These are phyloP conservation scores for Chymomyza procnemis DNA, from an alignment of 2,888 invertebrate species.

Conservation along the genomic window DNA sequence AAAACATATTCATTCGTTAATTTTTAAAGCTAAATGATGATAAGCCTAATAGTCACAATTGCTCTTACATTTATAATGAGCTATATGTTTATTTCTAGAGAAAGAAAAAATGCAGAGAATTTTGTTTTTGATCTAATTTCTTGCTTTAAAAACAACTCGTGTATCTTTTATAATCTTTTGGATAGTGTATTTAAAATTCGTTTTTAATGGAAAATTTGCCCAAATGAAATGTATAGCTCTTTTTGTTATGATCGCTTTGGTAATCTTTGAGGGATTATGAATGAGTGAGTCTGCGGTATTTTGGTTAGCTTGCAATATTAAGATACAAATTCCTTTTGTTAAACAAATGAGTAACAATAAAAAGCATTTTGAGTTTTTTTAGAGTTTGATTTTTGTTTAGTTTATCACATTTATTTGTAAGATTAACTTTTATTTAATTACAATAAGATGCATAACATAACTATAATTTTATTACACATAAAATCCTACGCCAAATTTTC, in stretches of 20 bases:
- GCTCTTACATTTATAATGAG: too few species aligned
- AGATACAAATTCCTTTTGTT: background rate
- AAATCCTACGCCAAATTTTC: slow-evolving; percentile 20
- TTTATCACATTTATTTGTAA: slow-evolving; percentile 64
- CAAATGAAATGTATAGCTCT: background rate
- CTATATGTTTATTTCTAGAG: too few species aligned
- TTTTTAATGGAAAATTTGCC: background rate
- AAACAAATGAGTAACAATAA: background rate
- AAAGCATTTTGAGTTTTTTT: background rate
- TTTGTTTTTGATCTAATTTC: too few species aligned
- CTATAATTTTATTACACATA: slow-evolving; percentile 10
- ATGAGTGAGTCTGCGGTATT: slow-evolving; percentile 29
- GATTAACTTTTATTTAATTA: slow-evolving; percentile 46
- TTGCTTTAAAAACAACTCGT: too few species aligned
- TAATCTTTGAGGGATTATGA: background rate
- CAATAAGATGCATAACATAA: slow-evolving; percentile 39
- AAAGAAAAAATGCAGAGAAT: too few species aligned
- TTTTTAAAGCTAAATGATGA: too few species aligned
- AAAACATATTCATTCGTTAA: too few species aligned
- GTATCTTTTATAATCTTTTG: too few species aligned
- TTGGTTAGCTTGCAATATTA: slow-evolving; percentile 50
- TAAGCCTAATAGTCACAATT: too few species aligned
- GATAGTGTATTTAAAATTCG: background rate
- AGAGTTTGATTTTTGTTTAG: slow-evolving; percentile 33
- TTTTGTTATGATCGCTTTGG: background rate